Percentiles rank a stretch among this genome's conserved stretches.
Evolutionary conservation across 1,140 invertebrate species (phyloP).

Genomic region (Drosophila pandora): DNA sequence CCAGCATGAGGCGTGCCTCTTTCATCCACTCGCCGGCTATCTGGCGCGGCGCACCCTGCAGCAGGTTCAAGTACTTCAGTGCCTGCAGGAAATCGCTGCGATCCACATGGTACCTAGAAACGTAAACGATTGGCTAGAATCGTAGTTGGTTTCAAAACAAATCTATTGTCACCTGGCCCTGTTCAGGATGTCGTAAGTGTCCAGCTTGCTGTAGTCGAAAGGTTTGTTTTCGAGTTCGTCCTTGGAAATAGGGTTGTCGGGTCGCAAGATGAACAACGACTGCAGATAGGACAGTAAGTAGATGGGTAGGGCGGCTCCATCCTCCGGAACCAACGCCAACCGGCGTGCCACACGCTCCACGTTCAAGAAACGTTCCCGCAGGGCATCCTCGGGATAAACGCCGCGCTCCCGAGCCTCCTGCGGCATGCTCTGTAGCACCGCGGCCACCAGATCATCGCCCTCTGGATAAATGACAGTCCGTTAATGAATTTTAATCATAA

Average conservation of each 20-base stretch:
- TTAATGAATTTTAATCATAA: too few species aligned
- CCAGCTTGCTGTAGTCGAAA: constrained; percentile 88
- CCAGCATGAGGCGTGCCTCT: constrained; percentile 92
- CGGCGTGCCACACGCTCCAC: constrained; percentile 89
- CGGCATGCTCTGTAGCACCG: constrained; percentile 91
- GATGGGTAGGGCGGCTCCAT: constrained; percentile 90
- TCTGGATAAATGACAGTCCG: constrained; percentile 52
- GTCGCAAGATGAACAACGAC: constrained; percentile 88
- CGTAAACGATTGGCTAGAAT: background rate
- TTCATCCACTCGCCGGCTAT: constrained; percentile 94
- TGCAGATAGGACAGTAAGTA: constrained; percentile 96
- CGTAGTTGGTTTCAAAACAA: background rate
- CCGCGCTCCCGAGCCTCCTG: constrained; percentile 90
- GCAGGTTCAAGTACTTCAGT: constrained; percentile 94
- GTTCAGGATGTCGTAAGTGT: constrained; percentile 94
- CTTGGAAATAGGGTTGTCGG: constrained; percentile 87
- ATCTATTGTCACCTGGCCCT: constrained; percentile 88
- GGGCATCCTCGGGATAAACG: constrained; percentile 92
- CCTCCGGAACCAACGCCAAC: constrained; percentile 93
- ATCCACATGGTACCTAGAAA: constrained; percentile 91
- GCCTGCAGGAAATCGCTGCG: constrained; percentile 93
- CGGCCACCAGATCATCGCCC: constrained; percentile 88
- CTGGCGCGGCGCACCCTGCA: constrained; percentile 92
- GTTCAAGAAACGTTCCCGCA: constrained; percentile 93
- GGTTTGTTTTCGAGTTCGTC: constrained; percentile 89